A percentile compares a stretch with the other conserved stretches of the same genome.
Conservation (phyloP, 1,140 invertebrate genomes). For the Hylaeus anthracinus region DNA sequence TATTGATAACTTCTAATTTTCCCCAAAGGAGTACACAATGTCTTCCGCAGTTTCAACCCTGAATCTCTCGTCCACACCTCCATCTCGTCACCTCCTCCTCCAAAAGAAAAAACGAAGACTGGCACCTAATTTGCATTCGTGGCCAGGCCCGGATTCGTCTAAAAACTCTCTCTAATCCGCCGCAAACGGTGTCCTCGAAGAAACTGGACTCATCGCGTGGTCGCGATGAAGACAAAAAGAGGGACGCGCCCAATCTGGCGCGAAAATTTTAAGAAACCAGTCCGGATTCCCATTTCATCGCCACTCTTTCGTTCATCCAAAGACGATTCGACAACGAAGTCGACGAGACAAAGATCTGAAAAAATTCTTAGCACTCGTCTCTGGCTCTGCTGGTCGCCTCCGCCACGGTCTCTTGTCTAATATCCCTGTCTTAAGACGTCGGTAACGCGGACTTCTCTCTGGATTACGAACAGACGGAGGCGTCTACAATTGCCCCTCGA, state of each 20-base stretch:
- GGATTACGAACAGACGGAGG: constrained; percentile 46
- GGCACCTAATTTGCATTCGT: neutral
- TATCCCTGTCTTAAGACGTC: constrained; percentile 38
- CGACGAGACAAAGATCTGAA: constrained; percentile 30
- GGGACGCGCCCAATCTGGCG: neutral
- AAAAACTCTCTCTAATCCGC: neutral
- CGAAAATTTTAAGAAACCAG: constrained; percentile 10
- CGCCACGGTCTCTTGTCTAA: constrained; percentile 13
- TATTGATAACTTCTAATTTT: too few relatives aligned
- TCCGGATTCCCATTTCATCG: neutral
- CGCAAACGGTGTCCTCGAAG: neutral
- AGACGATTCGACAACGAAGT: neutral
- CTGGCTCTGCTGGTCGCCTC: neutral
- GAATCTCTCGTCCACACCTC: too few relatives aligned
- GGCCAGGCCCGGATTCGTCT: neutral
- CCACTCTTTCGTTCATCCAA: too few relatives aligned
- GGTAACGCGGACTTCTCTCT: constrained; percentile 8
- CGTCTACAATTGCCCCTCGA: constrained; percentile 35
- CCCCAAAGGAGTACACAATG: too few relatives aligned
- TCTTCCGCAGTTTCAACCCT: too few relatives aligned
- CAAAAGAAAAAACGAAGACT: too few relatives aligned
- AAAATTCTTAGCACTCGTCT: neutral
- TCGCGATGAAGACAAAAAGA: neutral
- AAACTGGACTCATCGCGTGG: neutral
- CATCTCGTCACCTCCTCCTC: too few relatives aligned